Conservation (phyloP, 1,140 invertebrate species). For the Drosophila sechellia region DNA sequence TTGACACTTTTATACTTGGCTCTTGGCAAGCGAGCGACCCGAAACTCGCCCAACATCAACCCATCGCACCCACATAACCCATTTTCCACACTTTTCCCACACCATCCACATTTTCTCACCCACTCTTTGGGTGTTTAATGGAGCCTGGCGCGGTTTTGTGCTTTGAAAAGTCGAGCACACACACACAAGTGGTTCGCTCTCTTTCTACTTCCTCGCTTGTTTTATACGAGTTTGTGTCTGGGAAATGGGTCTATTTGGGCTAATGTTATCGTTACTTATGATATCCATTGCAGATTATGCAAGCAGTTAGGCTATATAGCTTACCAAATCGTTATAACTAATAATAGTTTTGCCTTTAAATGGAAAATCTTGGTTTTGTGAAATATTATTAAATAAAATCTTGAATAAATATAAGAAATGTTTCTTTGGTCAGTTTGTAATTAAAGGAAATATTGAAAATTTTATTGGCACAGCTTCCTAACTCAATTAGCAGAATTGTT, state of each 20-base stretch:
- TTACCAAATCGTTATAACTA: constrained; percentile 17
- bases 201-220: constrained; percentile 7
- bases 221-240: constrained; percentile 22
- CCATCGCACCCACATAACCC: constrained; percentile 17
- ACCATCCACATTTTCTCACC: constrained; percentile 19
- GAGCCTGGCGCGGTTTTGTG: constrained; percentile 66
- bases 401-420: too few relatives aligned
- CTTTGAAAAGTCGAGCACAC: constrained; percentile 62
- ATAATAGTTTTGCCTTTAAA: constrained; percentile 5
- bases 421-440: not conserved
- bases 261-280: constrained; percentile 77
- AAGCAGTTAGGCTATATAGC: constrained; percentile 16
- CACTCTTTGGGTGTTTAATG: constrained; percentile 69
- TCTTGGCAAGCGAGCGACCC: constrained; percentile 69
- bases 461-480: too few relatives aligned
- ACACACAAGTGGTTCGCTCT: constrained; percentile 9
- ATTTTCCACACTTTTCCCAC: constrained; percentile 17
- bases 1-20: constrained; percentile 79
- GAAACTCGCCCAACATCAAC: constrained; percentile 33
- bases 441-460: too few relatives aligned
- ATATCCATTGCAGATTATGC: constrained; percentile 73
- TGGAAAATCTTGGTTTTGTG: not conserved
- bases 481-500: not conserved
- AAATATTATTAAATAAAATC: too few relatives aligned
- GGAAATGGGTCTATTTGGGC: constrained; percentile 75